Conservation (phyloP, 2,888 invertebrate species). For the Melanchra persicariae region DNA sequence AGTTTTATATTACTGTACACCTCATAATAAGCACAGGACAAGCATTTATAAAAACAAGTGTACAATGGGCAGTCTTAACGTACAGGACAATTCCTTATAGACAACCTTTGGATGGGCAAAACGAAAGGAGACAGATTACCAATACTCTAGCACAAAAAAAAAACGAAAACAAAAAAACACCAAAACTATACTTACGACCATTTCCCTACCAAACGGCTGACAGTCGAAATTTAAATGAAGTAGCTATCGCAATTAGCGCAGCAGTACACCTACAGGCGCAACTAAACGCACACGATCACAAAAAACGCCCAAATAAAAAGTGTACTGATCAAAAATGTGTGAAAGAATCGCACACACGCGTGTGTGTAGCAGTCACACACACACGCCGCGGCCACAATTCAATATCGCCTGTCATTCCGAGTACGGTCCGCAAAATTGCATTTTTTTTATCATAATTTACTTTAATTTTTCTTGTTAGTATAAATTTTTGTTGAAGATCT, state of each 20-base stretch:
- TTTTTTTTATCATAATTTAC: constrained; percentile 61
- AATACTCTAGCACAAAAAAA: background rate
- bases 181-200: constrained; percentile 76
- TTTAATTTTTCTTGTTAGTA: constrained; percentile 26
- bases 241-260: constrained; percentile 90
- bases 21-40: no score
- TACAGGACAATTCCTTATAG: no score
- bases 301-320: constrained; percentile 84
- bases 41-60: no score
- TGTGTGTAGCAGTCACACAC: constrained; percentile 72
- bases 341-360: constrained; percentile 86
- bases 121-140: background rate
- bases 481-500: constrained; percentile 32
- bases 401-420: constrained; percentile 88
- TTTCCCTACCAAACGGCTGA: constrained; percentile 77
- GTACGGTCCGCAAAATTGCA: constrained; percentile 80
- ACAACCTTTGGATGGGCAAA: no score
- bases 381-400: constrained; percentile 84
- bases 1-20: no score
- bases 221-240: constrained; percentile 91
- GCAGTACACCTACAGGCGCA: constrained; percentile 65
- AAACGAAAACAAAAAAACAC: constrained; percentile 37
- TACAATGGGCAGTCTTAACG: no score
- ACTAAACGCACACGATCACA: constrained; percentile 80
- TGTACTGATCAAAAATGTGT: constrained; percentile 89